Conservation (phyloP, 2,888 invertebrate species). For the Asteroscopus sphinx region DNA sequence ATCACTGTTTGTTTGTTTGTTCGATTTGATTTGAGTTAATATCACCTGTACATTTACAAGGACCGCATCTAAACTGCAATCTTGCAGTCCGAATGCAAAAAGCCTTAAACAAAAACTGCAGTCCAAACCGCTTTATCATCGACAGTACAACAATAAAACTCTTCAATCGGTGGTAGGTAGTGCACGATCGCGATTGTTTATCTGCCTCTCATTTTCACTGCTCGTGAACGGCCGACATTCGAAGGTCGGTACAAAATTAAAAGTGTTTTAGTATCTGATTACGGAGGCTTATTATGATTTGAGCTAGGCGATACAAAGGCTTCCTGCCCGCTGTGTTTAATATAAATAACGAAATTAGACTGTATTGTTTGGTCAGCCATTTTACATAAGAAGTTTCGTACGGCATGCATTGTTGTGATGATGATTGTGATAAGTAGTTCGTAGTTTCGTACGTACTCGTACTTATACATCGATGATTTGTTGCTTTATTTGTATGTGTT, state of each 20-base stretch:
- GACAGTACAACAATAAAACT: slow-evolving; percentile 69
- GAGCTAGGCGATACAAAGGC: slow-evolving; percentile 71
- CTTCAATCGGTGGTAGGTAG: slow-evolving; percentile 76
- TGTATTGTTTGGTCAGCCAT: slow-evolving; percentile 55
- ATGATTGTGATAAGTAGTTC: slow-evolving; percentile 37
- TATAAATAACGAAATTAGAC: slow-evolving; percentile 61
- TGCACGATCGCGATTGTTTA: slow-evolving; percentile 83
- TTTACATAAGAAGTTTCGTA: slow-evolving; percentile 43
- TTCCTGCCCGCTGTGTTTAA: slow-evolving; percentile 72
- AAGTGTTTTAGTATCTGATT: slow-evolving; percentile 88
- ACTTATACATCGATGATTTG: slow-evolving; percentile 16
- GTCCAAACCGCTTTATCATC: slow-evolving; percentile 30
- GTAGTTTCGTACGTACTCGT: no score
- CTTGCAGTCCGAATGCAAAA: no score
- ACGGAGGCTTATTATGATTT: slow-evolving; percentile 80
- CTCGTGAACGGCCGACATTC: slow-evolving; percentile 82
- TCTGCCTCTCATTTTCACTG: slow-evolving; percentile 87
- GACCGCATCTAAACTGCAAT: no score
- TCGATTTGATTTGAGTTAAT: no score
- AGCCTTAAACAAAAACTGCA: background rate
- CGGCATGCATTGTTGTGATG: slow-evolving; percentile 35
- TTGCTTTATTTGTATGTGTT: no score
- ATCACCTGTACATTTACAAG: no score
- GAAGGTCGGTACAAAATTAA: slow-evolving; percentile 88
- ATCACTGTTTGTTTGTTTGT: no score